phyloP scores from a whole-genome alignment of 2,113 vertebrate species.

The Mesitornis unicolor region DNA sequence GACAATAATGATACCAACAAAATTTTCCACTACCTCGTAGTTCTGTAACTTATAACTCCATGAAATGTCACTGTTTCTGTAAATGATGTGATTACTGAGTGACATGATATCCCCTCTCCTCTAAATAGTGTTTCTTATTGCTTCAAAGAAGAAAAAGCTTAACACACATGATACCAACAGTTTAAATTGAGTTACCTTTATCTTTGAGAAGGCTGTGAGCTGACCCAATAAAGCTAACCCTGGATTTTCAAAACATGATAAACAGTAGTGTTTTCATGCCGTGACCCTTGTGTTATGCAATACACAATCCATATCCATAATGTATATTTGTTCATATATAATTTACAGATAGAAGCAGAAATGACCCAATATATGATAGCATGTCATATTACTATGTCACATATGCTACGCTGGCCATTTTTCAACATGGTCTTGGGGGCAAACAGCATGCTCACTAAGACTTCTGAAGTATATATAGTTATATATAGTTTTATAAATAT shows the following conservation, averaged over 20 bases:
- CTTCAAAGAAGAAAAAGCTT: not conserved
- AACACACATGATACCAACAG: not conserved
- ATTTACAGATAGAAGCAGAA: not conserved
- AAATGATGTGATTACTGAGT: not conserved
- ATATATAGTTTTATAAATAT: not conserved
- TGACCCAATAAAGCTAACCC: not conserved
- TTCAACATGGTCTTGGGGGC: not conserved
- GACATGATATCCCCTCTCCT: not conserved
- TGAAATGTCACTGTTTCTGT: not conserved
- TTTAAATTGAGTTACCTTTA: not conserved
- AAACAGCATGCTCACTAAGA: not conserved
- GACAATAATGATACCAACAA: not conserved
- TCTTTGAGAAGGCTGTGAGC: not conserved
- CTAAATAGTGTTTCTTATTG: not conserved
- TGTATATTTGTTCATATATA: not conserved
- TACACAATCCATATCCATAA: not conserved
- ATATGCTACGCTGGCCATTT: not conserved
- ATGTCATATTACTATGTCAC: not conserved
- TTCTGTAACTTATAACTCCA: not conserved
- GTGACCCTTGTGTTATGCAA: not conserved
- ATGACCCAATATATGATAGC: not conserved
- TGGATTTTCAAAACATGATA: not conserved
- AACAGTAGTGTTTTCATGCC: not conserved
- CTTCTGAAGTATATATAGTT: not conserved
- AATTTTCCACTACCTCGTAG: accelerated